A percentile compares a stretch with the other conserved stretches of the same genome.
phyloP scores from a whole-genome alignment of 2,113 vertebrate genomes.

The Thamnaconus septentrionalis region DNA sequence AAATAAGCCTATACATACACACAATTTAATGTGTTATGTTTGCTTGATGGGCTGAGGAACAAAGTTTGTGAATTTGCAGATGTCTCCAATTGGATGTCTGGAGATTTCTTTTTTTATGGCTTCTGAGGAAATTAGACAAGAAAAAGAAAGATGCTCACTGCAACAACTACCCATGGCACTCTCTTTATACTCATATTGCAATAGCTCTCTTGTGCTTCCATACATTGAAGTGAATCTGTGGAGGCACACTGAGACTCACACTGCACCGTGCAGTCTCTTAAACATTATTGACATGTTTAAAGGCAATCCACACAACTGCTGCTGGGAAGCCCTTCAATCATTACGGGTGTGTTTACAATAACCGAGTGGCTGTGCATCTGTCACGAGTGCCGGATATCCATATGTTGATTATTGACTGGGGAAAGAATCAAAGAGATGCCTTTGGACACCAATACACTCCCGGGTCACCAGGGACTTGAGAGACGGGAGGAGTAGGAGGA shows the following conservation, averaged over 20 bases:
- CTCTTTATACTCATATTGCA: slow-evolving; percentile 53
- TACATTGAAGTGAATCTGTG: slow-evolving; percentile 46
- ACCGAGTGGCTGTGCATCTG: slow-evolving; percentile 44
- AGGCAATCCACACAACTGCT: slow-evolving; percentile 43
- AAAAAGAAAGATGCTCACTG: slow-evolving; percentile 32
- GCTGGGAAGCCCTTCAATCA: slow-evolving; percentile 41
- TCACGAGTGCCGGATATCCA: slow-evolving; percentile 43
- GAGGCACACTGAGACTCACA: slow-evolving; percentile 10
- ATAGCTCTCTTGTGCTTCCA: slow-evolving; percentile 48
- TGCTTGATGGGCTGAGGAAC: too few species aligned
- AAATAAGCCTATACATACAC: too few species aligned
- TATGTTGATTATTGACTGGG: slow-evolving; percentile 50
- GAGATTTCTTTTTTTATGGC: too few species aligned
- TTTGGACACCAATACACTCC: slow-evolving; percentile 39
- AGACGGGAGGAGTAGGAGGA: background rate
- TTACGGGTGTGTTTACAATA: slow-evolving; percentile 65
- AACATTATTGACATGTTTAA: slow-evolving; percentile 69
- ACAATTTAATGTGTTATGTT: too few species aligned
- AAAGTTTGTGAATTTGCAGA: background rate
- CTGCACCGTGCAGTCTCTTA: slow-evolving; percentile 45
- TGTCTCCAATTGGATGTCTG: slow-evolving; percentile 20
- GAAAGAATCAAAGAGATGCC: slow-evolving; percentile 29
- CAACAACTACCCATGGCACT: too few species aligned
- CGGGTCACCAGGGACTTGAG: slow-evolving; percentile 19
- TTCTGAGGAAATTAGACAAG: slow-evolving; percentile 33